Evolutionary conservation across 2,113 vertebrate genomes (phyloP), one percentile per base, ranked within the genome.

Genomic region (Tinamus guttatus): DNA sequence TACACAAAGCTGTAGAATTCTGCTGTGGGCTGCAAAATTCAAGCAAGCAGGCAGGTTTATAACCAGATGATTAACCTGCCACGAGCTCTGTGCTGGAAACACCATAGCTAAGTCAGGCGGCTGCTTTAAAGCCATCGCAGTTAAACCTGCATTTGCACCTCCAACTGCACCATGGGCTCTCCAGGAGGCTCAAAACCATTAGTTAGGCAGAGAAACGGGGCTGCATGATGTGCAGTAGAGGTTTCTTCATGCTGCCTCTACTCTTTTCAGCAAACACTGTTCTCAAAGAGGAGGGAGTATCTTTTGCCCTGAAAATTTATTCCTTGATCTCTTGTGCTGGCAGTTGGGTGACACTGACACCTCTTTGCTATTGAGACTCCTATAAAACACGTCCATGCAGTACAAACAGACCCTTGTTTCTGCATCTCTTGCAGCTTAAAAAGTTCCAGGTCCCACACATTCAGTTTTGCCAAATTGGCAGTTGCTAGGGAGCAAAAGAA

Each of bases 381-480:
- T 78, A 69, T 97, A 94, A 93, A 94, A 89, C 74, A 76, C 38
- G 94, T 22, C 86, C 85, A 52, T 62, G 93, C 80, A 84, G 68
- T 65, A 96, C 93, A 96, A 88, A 76, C 77, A 94, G 88, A 47
- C 62, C 88, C 95, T 96, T 96, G 95, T 97, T 95, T 79, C 93
- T 96, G 92, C 93, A 96, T 86, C 94, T 94, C 81, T 83, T 94
- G 81, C 88, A 96, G 85, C 70, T 94, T 73, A 81, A 38, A 90
- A 94, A 90, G 92, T 95, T 96, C 93, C 92, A 96, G 90, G 85
- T 96, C 88, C 88, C 90, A 94, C 92, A 95, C 88, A 22, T 86
- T 93, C 79, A 67, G 86, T 88, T 93, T 90, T 97, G 95, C 94
- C 95, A 96, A 95, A 95, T 65, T 95, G 96, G 93, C 90, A 94